Base-by-base conservation (phyloP, 30 jellyfish, hydroid and myxozoan species). In the Cassiopea xamachana region DNA sequence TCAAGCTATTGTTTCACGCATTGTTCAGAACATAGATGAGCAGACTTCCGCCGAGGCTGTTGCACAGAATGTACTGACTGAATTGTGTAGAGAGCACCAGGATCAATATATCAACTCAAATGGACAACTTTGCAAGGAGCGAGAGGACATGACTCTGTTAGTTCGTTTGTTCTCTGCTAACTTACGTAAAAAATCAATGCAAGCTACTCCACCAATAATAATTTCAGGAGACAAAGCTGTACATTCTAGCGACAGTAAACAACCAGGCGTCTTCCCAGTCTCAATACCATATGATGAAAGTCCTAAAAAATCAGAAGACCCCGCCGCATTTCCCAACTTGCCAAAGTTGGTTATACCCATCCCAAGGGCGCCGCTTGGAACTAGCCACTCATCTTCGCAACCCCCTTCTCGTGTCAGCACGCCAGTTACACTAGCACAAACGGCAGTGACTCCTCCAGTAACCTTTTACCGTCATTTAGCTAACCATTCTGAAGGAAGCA, bases 61-160 rank as follows among this genome's bases (percentile, higher is more conserved):
- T 17, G 99, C 99, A 16, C 99, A 96, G 89, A 88, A 97, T 18
- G 99, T 96, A 44, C 94, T 96, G 47, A 97, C 92, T 72, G 86
- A 90, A 77, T 75, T 96, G 7, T 96, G 98, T 86, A 97, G 95
- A 16, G 92, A 91, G 68, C 99, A 96, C 79, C 91, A 84, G 77
- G 98, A 89, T 44, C 89, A 92, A 69, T 96, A 79, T 68, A 84
- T 60, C 19, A 83, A 80, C 15, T 82, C 98, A 5, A 84, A 90
- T 59, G 96, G 96, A 15, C 18, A 55, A 44, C 50, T 39, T 16
- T 96, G 99, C 75, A 86, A 76, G 8, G 95, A 85, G 58, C 93
- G 99, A 18, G 99, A 96, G 61, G 99, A 96, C 88, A 96, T 96
- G 98, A 96, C 99, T 7, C 90, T 96, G 60, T 80, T 96, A 60